These are phyloP conservation scores for Platysternon megacephalum DNA, from an alignment of 2,113 vertebrate genomes.

Conservation along the genomic window DNA sequence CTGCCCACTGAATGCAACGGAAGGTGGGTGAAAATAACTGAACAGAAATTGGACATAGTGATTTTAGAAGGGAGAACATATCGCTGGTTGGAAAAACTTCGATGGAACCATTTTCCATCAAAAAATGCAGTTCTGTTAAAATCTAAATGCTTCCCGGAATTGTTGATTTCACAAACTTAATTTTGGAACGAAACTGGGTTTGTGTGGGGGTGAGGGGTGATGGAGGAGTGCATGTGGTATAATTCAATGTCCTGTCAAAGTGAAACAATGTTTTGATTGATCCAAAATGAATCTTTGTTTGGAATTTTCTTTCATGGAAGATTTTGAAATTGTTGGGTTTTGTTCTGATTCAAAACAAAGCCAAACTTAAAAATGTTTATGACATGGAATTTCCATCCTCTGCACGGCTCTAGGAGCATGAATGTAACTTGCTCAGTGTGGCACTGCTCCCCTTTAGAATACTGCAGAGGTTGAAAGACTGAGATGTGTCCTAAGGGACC, in stretches of 20 bases:
- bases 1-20: background rate
- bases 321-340: fast-evolving
- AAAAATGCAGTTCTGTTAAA: background rate
- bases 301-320: background rate
- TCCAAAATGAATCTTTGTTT: background rate
- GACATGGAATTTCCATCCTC: background rate
- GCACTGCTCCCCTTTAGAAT: background rate
- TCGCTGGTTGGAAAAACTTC: background rate
- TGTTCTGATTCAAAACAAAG: background rate
- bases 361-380: background rate
- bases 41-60: background rate
- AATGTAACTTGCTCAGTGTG: background rate
- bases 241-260: background rate
- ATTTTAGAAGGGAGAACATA: background rate
- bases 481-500: background rate
- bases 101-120: background rate
- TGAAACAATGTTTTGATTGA: background rate
- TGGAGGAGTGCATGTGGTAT: background rate
- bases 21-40: background rate
- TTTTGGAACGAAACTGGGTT: background rate
- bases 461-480: background rate
- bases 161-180: background rate
- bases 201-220: background rate
- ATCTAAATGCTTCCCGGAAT: background rate
- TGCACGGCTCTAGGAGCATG: background rate